These are phyloP conservation scores for Taurulus bubalis DNA, from an alignment of 2,113 vertebrate species.

Conservation along the genomic window DNA sequence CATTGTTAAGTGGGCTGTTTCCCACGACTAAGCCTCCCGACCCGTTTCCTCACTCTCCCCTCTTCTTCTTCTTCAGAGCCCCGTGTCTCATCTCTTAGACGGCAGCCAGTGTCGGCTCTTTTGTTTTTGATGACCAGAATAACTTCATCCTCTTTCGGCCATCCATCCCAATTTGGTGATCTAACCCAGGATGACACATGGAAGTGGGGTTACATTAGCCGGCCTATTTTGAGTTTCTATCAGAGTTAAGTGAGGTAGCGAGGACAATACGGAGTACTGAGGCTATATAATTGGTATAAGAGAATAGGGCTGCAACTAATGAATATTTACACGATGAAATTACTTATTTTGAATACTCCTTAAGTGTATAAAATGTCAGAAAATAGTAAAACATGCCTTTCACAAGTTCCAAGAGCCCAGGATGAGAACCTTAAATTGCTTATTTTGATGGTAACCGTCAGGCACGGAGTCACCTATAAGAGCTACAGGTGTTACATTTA, in stretches of 20 bases:
- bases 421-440: neutral
- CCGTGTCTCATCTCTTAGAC: constrained; percentile 52
- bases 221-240: constrained; percentile 21
- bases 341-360: neutral
- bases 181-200: constrained; percentile 51
- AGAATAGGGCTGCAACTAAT: neutral
- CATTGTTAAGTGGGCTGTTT: constrained; percentile 69
- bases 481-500: neutral
- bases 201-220: constrained; percentile 44
- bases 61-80: constrained; percentile 31
- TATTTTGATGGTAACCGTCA: neutral
- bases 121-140: constrained; percentile 52
- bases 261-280: neutral
- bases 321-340: neutral
- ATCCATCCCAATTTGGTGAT: constrained; percentile 54
- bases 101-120: constrained; percentile 39
- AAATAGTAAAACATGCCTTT: neutral
- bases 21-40: constrained; percentile 65
- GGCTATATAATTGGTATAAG: neutral
- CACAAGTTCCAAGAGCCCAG: neutral
- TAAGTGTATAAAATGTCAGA: neutral
- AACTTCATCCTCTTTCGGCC: constrained; percentile 55
- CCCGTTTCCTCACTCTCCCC: constrained; percentile 8
- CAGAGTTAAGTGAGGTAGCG: constrained; percentile 17
- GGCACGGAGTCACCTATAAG: neutral